Evolutionary conservation across 2,888 invertebrate species (phyloP).

Genomic region (Leucoptera coffeella): DNA sequence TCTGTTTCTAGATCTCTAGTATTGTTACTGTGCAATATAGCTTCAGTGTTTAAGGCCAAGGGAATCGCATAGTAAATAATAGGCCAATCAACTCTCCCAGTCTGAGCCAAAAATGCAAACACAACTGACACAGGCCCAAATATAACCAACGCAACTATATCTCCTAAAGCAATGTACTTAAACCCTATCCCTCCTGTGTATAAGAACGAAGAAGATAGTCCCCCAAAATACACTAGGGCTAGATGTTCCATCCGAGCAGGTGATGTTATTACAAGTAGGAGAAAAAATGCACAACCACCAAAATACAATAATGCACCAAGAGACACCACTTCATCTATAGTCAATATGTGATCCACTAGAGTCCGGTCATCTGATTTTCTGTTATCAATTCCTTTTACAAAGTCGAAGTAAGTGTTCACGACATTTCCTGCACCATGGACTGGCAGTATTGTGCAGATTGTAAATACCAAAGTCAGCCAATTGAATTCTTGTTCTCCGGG

Average conservation of each 20-base stretch:
- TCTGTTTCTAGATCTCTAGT: constrained; percentile 88
- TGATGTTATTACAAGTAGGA: constrained; percentile 69
- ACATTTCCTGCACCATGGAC: constrained; percentile 96
- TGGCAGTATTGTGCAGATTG: constrained; percentile 79
- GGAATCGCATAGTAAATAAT: constrained; percentile 92
- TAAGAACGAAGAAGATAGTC: constrained; percentile 90
- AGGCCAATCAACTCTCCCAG: constrained; percentile 84
- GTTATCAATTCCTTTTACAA: constrained; percentile 88
- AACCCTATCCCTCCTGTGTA: constrained; percentile 95
- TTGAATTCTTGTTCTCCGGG: constrained; percentile 72
- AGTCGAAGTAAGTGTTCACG: constrained; percentile 95
- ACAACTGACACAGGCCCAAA: constrained; percentile 93
- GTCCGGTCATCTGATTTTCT: constrained; percentile 91
- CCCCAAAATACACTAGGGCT: constrained; percentile 91
- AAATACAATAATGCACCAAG: constrained; percentile 84
- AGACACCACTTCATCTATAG: constrained; percentile 68
- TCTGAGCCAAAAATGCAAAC: constrained; percentile 90
- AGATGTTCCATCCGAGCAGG: constrained; percentile 93
- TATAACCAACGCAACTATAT: constrained; percentile 83
- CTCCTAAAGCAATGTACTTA: constrained; percentile 92
- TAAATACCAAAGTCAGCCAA: constrained; percentile 71
- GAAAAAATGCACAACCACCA: constrained; percentile 79
- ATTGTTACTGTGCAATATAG: constrained; percentile 92
- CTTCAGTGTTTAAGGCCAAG: constrained; percentile 88
- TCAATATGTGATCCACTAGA: constrained; percentile 85